phyloP scores from a whole-genome alignment of 2,888 invertebrate species.

The Thecocarcelia acutangulata region DNA sequence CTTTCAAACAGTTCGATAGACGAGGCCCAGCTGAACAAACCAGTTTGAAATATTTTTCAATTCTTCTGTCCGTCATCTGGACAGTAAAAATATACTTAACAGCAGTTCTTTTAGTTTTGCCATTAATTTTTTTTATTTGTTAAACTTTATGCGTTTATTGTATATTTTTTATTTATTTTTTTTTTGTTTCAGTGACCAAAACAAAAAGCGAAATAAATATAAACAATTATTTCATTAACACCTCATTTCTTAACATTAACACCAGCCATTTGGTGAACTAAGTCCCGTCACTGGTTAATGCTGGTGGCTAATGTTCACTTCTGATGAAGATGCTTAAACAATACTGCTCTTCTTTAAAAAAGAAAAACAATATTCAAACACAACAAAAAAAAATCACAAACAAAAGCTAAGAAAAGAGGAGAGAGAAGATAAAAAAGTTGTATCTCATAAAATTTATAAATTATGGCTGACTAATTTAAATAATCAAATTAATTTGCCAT shows the following conservation, averaged over 20 bases:
- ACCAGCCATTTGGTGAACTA: constrained; percentile 7
- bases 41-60: constrained; percentile 29
- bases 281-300: constrained; percentile 1
- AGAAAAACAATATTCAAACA: too few relatives aligned
- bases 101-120: constrained; percentile 24
- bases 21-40: constrained; percentile 7
- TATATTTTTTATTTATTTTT: too few relatives aligned
- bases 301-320: constrained; percentile 26
- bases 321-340: constrained; percentile 28
- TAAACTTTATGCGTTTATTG: constrained; percentile 30
- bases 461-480: constrained; percentile 56
- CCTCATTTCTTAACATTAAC: constrained; percentile 63
- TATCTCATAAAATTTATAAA: constrained; percentile 47
- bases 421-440: constrained; percentile 8
- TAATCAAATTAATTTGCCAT: constrained; percentile 63
- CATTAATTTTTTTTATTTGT: constrained; percentile 19
- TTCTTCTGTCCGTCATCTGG: not conserved
- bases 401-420: not conserved
- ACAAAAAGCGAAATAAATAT: constrained; percentile 36
- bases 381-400: constrained; percentile 14
- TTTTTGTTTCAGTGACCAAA: constrained; percentile 18
- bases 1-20: constrained; percentile 16
- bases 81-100: constrained; percentile 21
- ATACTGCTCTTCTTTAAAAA: not conserved
- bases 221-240: constrained; percentile 68